Conservation (phyloP, 2,888 invertebrate genomes). For the Cryptus armator region DNA sequence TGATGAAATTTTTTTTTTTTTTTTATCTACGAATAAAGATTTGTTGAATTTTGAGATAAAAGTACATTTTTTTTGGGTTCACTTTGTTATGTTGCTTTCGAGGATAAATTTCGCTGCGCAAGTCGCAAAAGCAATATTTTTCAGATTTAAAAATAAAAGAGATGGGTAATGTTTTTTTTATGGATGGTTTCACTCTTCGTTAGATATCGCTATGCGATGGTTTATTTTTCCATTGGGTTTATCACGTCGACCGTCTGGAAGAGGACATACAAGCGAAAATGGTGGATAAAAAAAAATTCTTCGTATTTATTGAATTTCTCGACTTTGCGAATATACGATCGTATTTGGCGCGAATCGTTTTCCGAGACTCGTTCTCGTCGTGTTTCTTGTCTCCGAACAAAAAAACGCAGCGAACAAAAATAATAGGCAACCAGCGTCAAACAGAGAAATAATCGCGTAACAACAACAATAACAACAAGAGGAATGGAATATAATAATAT, state of each 20-base stretch:
- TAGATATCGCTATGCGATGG: too few species aligned
- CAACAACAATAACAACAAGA: constrained; percentile 68
- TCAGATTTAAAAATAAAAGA: too few species aligned
- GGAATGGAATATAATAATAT: constrained; percentile 74
- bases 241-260: constrained; percentile 27
- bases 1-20: too few species aligned
- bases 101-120: too few species aligned
- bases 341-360: neutral
- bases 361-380: constrained; percentile 8
- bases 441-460: constrained; percentile 53
- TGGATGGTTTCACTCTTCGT: too few species aligned
- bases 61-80: too few species aligned
- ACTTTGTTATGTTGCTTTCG: too few species aligned
- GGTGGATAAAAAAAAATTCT: neutral
- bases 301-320: constrained; percentile 33
- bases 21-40: too few species aligned
- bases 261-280: neutral
- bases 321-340: constrained; percentile 25
- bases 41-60: too few species aligned
- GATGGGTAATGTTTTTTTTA: too few species aligned
- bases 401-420: constrained; percentile 24
- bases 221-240: constrained; percentile 44
- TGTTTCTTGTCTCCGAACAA: neutral
- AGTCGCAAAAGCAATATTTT: too few species aligned
- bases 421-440: constrained; percentile 42